These are phyloP conservation scores for Lordiphosa fenestrarum DNA, from an alignment of 2,888 invertebrate species.

Conservation along the genomic window DNA sequence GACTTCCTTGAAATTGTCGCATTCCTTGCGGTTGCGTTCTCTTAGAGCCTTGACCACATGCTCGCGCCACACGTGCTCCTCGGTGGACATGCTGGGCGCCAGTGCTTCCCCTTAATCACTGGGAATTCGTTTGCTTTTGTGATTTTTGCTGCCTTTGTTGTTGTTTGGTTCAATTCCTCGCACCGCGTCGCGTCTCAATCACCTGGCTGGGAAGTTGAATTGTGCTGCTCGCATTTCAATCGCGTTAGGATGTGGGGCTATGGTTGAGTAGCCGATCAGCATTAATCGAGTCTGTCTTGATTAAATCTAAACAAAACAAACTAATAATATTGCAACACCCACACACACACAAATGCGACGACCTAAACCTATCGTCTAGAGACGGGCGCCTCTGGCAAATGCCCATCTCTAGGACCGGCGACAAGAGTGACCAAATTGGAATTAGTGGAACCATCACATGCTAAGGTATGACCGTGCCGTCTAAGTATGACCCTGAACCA, in stretches of 20 bases:
- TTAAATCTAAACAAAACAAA: too few species aligned
- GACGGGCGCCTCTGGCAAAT: too few species aligned
- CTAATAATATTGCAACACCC: too few species aligned
- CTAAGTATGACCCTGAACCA: too few species aligned
- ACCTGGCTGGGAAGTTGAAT: slow-evolving; percentile 16
- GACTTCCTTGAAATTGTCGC: slow-evolving; percentile 88
- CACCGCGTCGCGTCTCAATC: slow-evolving; percentile 1
- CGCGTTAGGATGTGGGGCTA: not conserved
- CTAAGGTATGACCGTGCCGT: too few species aligned
- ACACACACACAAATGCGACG: too few species aligned
- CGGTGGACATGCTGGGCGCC: slow-evolving; percentile 69
- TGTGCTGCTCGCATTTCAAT: slow-evolving; percentile 5
- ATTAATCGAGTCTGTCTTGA: too few species aligned
- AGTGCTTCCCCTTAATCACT: slow-evolving; percentile 1
- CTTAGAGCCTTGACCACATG: slow-evolving; percentile 86
- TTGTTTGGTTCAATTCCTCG: slow-evolving; percentile 2
- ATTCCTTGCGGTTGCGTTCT: slow-evolving; percentile 88
- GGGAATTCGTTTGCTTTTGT: not conserved
- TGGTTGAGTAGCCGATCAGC: too few species aligned
- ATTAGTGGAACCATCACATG: too few species aligned
- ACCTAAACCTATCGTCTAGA: too few species aligned
- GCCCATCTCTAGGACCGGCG: too few species aligned
- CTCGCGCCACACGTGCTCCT: slow-evolving; percentile 84
- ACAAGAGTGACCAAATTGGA: too few species aligned
- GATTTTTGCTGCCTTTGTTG: slow-evolving; percentile 7